Base-by-base conservation (phyloP, 2,888 invertebrate genomes). In the Tetrapedia diversipes region DNA sequence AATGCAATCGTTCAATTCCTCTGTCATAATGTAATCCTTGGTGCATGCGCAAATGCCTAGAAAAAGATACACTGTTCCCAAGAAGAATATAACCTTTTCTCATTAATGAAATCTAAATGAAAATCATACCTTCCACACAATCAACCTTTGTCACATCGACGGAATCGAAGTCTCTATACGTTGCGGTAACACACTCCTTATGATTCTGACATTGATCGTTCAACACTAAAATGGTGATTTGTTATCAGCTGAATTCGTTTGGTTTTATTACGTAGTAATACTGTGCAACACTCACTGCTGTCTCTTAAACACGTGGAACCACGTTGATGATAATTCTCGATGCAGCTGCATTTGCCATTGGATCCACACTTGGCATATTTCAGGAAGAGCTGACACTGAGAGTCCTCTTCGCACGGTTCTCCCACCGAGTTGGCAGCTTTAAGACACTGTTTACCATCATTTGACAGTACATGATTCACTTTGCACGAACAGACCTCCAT, bases 331-430 rank as follows among this genome's bases (percentile, higher is more conserved):
- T 86, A 90, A 29, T 87, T 69, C 10, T 72, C 47, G 6, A 79
- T 43, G 65, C 91, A 91, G 6, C 67, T 80, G 73, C 91, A 91
- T 29, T 61, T 85, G 34, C 85, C 87, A 4, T 87, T 80, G 0
- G 74, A 43, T 4, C 70, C 77, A 70, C 90, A 90, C 51, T 71
- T 70, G 6, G 89, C 69, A 57, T 87, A 81, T 16, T 80, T 85
- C n/a, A 91, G 71, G 76, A 88, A 88, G 37, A 82, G 81, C n/a
- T 79, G 79, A 53, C 91, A 91, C 53, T 91, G 91, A n/a, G 85
- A 77, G 27, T 90, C 77, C 39, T 90, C 89, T 47, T 86, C 82
- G 76, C 91, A 91, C 24, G 82, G 54, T 56, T 91, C 90, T 0
- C 89, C 91, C 39, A 91, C 83, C 3, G 77, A 70, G 57, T 89